Conservation (phyloP, 1,140 invertebrate species). For the Macrostomum lignano region DNA sequence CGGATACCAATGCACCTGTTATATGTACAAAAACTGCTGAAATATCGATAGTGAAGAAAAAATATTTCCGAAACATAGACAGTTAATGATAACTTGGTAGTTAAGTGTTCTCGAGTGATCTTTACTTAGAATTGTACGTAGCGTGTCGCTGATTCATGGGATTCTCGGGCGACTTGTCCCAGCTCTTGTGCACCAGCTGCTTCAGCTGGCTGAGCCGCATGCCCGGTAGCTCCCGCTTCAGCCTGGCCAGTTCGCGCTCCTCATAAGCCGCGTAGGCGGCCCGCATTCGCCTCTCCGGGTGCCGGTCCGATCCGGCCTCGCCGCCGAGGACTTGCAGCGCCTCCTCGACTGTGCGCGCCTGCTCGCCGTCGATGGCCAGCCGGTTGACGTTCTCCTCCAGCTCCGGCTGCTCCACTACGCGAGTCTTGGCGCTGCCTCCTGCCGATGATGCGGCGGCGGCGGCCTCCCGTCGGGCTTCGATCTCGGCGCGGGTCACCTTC, state of each 20-base stretch:
- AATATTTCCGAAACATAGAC: too few relatives aligned
- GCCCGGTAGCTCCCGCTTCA: constrained; percentile 71
- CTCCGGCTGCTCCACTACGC: constrained; percentile 9
- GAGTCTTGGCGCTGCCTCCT: constrained; percentile 3
- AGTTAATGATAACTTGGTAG: too few relatives aligned
- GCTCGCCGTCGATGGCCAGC: constrained; percentile 47
- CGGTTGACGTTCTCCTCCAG: constrained; percentile 58
- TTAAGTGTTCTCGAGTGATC: too few relatives aligned
- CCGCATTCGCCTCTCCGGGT: constrained; percentile 74
- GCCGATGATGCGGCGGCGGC: constrained; percentile 5
- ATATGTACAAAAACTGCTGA: too few relatives aligned
- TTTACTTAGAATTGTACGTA: constrained; percentile 4
- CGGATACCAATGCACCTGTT: too few relatives aligned
- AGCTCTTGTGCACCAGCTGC: constrained; percentile 44
- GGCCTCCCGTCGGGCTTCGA: neutral
- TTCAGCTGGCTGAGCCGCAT: constrained; percentile 41
- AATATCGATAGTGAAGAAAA: too few relatives aligned
- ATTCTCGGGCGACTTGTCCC: constrained; percentile 85
- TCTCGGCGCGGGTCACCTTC: neutral
- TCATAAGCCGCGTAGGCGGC: constrained; percentile 71
- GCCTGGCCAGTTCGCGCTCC: constrained; percentile 45
- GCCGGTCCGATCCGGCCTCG: constrained; percentile 35
- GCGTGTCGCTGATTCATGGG: constrained; percentile 47
- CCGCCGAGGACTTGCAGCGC: constrained; percentile 27
- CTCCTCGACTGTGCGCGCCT: constrained; percentile 60